Conservation (phyloP, 2,797 vertebrate species). For the Streptopelia turtur region DNA sequence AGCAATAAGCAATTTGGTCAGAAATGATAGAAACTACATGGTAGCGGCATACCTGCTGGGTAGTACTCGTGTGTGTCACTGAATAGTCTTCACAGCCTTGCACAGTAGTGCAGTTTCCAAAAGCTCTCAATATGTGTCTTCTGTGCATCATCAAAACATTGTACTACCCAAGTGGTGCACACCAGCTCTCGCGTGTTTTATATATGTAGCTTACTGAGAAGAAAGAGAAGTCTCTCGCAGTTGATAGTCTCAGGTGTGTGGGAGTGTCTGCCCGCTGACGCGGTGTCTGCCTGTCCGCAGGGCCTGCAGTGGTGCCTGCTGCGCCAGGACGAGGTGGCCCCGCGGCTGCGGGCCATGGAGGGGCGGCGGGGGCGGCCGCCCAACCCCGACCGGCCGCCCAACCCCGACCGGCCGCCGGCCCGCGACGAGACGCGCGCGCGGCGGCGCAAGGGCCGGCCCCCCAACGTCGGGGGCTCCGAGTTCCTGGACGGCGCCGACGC, state of each 20-base stretch:
- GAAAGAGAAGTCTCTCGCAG: not conserved
- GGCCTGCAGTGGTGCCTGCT: conserved; percentile 92
- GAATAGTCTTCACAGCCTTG: not conserved
- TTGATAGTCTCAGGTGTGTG: not conserved
- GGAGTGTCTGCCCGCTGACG: too few species aligned
- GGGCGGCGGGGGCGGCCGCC: conserved; percentile 86
- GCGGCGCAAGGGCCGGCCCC: conserved; percentile 85
- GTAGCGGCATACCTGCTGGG: not conserved
- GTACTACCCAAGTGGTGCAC: not conserved
- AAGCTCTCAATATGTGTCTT: not conserved
- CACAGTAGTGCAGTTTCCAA: not conserved
- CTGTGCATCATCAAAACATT: not conserved
- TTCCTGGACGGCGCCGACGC: conserved; percentile 82
- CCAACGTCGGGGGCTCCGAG: conserved; percentile 80
- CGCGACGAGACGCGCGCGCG: conserved; percentile 75
- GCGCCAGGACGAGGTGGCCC: conserved; percentile 88
- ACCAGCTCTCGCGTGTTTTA: not conserved
- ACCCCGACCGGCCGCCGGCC: conserved; percentile 77
- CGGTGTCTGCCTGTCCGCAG: conserved; percentile 70
- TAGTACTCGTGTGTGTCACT: not conserved
- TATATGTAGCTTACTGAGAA: not conserved
- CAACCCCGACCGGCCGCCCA: too few species aligned
- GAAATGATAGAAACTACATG: not conserved
- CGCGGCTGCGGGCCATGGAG: conserved; percentile 89
- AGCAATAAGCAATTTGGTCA: not conserved